Evolutionary conservation across 2,888 invertebrate genomes (phyloP).

Genomic region (Drosophila mayaguana): DNA sequence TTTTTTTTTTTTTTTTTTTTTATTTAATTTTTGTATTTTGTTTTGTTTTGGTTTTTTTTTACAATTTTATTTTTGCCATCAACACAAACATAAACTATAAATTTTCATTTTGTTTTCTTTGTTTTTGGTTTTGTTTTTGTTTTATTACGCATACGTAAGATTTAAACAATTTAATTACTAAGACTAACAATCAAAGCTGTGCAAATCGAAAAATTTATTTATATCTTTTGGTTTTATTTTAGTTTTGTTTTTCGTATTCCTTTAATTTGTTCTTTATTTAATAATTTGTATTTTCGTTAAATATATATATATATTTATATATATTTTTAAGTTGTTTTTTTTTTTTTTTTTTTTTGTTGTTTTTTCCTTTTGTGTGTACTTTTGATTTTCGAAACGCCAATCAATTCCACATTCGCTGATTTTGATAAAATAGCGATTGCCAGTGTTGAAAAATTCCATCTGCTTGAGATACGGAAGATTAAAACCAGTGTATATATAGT

Average conservation of each 20-base stretch:
- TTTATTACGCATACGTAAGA: slow-evolving; percentile 52
- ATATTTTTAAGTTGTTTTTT: slow-evolving; percentile 8
- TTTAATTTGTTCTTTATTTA: slow-evolving; percentile 17
- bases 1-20: background rate
- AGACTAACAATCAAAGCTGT: slow-evolving; percentile 64
- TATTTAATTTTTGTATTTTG: no score
- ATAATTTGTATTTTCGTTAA: slow-evolving; percentile 20
- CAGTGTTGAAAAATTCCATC: slow-evolving; percentile 52
- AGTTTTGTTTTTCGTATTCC: slow-evolving; percentile 7
- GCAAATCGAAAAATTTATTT: slow-evolving; percentile 56
- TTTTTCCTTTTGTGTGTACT: slow-evolving; percentile 18
- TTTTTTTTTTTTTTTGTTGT: background rate
- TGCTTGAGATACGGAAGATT: slow-evolving; percentile 43
- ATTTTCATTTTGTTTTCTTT: background rate
- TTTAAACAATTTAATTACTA: slow-evolving; percentile 57
- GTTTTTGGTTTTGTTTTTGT: background rate
- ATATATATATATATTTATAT: slow-evolving; percentile 7
- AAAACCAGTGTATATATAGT: slow-evolving; percentile 41
- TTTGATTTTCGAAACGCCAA: slow-evolving; percentile 61
- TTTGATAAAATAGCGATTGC: slow-evolving; percentile 59
- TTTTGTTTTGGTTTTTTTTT: slow-evolving; percentile 7
- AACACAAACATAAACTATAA: slow-evolving; percentile 20
- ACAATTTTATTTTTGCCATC: slow-evolving; percentile 1
- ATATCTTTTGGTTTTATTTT: slow-evolving; percentile 19
- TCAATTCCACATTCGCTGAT: slow-evolving; percentile 58